These are phyloP conservation scores for Ifrita kowaldi DNA, from an alignment of 2,113 vertebrate genomes.

Conservation along the genomic window DNA sequence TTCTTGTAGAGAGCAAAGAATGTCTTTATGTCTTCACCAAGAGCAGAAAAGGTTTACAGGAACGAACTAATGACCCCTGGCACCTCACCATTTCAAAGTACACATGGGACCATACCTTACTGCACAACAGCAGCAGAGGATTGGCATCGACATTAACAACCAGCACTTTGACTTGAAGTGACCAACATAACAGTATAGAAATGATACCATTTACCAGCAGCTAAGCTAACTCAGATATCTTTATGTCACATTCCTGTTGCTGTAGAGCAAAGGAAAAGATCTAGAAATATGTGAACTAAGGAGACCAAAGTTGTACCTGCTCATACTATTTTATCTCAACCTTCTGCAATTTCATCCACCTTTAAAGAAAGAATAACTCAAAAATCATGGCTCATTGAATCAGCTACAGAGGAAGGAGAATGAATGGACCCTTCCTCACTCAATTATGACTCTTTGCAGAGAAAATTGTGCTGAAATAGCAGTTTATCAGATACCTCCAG, in stretches of 20 bases:
- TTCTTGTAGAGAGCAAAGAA: not conserved
- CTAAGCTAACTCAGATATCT: not conserved
- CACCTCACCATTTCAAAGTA: not conserved
- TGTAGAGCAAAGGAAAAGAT: not conserved
- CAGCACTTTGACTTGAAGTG: not conserved
- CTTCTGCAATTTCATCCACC: not conserved
- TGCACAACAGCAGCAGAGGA: not conserved
- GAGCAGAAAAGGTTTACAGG: not conserved
- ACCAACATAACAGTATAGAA: not conserved
- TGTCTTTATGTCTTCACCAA: not conserved
- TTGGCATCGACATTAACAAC: not conserved
- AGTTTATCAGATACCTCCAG: not conserved
- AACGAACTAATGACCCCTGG: not conserved
- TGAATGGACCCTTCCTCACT: not conserved
- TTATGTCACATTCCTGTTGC: not conserved
- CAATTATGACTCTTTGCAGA: not conserved
- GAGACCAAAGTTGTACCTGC: not conserved
- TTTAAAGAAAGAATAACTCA: constrained; percentile 8
- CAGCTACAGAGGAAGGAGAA: not conserved
- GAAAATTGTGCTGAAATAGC: constrained; percentile 1
- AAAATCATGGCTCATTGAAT: constrained; percentile 12
- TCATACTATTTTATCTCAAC: not conserved
- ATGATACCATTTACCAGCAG: not conserved
- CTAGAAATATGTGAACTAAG: not conserved
- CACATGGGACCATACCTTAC: not conserved